phyloP scores from a whole-genome alignment of 2,113 vertebrate genomes.

The Antechinus flavipes region DNA sequence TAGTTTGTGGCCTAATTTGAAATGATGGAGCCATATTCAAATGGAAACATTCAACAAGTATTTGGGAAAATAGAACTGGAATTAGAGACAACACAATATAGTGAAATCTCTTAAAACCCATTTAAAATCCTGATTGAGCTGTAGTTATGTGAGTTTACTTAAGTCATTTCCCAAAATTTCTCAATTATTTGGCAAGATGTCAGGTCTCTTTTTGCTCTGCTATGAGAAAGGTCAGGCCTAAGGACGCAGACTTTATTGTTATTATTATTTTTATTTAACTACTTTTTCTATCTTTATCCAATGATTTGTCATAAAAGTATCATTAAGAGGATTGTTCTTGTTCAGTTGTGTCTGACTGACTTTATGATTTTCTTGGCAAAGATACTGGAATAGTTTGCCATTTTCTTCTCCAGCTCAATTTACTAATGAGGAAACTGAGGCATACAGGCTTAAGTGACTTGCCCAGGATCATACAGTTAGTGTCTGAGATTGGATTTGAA shows the following conservation, averaged over 20 bases:
- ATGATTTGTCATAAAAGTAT: not conserved
- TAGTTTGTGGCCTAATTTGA: not conserved
- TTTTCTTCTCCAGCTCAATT: not conserved
- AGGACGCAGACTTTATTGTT: not conserved
- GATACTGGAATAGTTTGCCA: not conserved
- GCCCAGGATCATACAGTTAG: not conserved
- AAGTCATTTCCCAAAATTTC: too few species aligned
- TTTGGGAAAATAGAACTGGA: too few species aligned
- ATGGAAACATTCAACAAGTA: too few species aligned
- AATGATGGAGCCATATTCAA: not conserved
- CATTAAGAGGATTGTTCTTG: not conserved
- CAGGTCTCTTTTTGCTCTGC: too few species aligned
- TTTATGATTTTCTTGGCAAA: not conserved
- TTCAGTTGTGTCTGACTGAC: not conserved
- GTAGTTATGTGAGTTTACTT: too few species aligned
- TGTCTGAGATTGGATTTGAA: constrained; percentile 6
- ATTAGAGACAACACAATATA: too few species aligned
- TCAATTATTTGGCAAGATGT: too few species aligned
- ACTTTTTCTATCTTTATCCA: not conserved
- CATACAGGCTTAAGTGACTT: not conserved
- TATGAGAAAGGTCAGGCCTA: not conserved
- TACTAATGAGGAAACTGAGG: not conserved
- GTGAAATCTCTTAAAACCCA: too few species aligned
- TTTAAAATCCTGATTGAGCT: too few species aligned
- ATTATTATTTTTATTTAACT: not conserved